Evolutionary conservation across 2,888 invertebrate species (phyloP), one percentile per base, ranked within the genome.

Genomic region (Listrodromus nycthemerus): DNA sequence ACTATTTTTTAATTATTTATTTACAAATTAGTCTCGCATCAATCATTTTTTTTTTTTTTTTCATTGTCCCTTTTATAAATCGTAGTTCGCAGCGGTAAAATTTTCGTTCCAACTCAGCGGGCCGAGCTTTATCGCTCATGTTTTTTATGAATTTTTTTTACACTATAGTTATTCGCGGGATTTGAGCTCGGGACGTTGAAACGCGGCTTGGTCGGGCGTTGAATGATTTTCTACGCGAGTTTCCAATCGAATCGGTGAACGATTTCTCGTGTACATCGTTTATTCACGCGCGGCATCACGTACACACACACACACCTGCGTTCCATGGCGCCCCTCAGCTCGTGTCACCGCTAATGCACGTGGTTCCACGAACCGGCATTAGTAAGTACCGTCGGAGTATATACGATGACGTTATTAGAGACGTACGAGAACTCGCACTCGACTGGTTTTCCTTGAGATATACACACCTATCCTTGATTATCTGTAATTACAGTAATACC

Each of bases 251-350:
- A 75, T 48, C 78, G 63, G 10, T 70, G 74, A 83, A 83, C 82
- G 82, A 75, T 48, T 83, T 83, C 70, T 48, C 79, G 70, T 83
- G 79, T 70, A 79, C 63, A 70, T 83, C 67, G 78, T 75, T 83
- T 83, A 83, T 83, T 83, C 70, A 75, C 79, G 74, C 48, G 70
- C 66, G 74, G 70, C 67, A 37, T 45, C 66, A 69, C 73, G 13
- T 45, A 16, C 41, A 16, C 41, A 45, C 41, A 45, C 41, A 45
- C 13, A 50, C 73, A 67, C 78, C 65, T 78, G 10, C 48, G 52
- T 74, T 74, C 10, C 66, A 69, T 74, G 63, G 50, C 37, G n/a
- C 50, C 30, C 45, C 48, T 69, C 41, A 33, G 61, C 45, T 37
- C 78, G 67, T 82, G 78, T 78, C 69, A 66, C 69, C 65, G 75